Evolutionary conservation across 2,113 vertebrate genomes (phyloP), one percentile per base, ranked within the genome.

Genomic region (Carassius gibelio): DNA sequence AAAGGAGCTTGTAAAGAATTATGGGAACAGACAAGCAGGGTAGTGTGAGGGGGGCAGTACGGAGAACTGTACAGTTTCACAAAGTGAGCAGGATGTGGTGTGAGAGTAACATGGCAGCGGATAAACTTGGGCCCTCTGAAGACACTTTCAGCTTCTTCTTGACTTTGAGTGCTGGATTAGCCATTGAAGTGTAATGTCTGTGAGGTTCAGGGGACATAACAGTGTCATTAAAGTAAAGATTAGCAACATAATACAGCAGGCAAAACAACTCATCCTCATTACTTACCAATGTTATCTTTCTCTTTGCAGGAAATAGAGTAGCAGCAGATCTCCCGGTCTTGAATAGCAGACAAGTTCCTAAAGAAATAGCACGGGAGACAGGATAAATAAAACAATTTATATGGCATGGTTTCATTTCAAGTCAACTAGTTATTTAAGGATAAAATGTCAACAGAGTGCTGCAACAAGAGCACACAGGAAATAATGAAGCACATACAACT

Each of bases 101-200:
- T 87, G 90, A 81, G 88, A 81, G 88, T 86, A 90, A 94, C 86
- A 89, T 91, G 91, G 92, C 91, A 91, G 90, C 91, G 88, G 90
- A 92, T 84, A 83, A 84, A 90, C 89, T 85, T 86, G 81, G 72
- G 50, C 87, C 86, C 36, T 14, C 48, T 21, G 42, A 82, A 72
- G 61, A 57, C 23, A 83, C n/a, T 87, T 88, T 95, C 94, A 96
- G 92, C 95, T 95, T 82, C 96, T 95, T 89, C 94, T 90, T 68
- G 95, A 96, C 89, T 96, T 97, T 84, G 95, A 97, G 89, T 97
- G 95, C 92, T 96, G 96, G 94, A 97, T 97, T 91, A 97, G 94
- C 95, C 95, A 97, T 76, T 96, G 94, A 91, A 96, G 93, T 71
- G 94, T 95, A 89, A 95, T 95, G 87, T 95, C 94, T 95, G 88